Evolutionary conservation across 1,140 invertebrate genomes (phyloP), one percentile per base, ranked within the genome.

Genomic region (Copidosoma floridanum): DNA sequence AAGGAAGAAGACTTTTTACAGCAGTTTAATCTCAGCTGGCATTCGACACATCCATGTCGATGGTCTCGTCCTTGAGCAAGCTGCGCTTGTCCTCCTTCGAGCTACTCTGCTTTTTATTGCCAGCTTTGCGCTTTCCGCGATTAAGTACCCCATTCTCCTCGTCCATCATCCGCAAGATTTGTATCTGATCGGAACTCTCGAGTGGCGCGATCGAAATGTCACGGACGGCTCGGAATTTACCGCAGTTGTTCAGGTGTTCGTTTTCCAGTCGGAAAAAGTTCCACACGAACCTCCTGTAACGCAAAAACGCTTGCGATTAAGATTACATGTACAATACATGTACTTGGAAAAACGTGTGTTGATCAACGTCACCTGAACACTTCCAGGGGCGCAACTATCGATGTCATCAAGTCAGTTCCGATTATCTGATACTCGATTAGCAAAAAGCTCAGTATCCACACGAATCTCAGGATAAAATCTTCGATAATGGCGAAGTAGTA

Each of bases 201-300:
- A 99, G 87, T 0, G 97, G 97, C 10, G 95, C 95, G 21, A 99
- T 95, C 0, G 94, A 98, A 61, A 99, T 99, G 77, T 99, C 97
- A 20, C 98, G 81, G 0, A 99, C 97, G 3, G 97, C 97, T 73
- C 97, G 84, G 82, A 99, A 99, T 83, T 99, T 95, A 80, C 97
- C 97, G 82, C 97, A 99, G 82, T 99, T 99, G 81, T 99, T 99
- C 6, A 99, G 82, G 85, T 99, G 98, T 73, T 99, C 98, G 81
- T 99, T 99, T 82, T 99, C 98, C 64, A 99, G 77, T 1, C 98
- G 96, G 83, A 99, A 99, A 77, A 97, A 99, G 80, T 99, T 99
- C 98, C 98, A 99, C 35, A 99, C 88, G 82, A 99, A 99, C 57
- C 97, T 85, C 69, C 95, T 95, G 68, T 10, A 66, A 64, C 58